Percentiles rank a stretch among this genome's conserved stretches.
Evolutionary conservation across 23 tunicate species (phyloP).

Genomic region (Halocynthia roretzi): DNA sequence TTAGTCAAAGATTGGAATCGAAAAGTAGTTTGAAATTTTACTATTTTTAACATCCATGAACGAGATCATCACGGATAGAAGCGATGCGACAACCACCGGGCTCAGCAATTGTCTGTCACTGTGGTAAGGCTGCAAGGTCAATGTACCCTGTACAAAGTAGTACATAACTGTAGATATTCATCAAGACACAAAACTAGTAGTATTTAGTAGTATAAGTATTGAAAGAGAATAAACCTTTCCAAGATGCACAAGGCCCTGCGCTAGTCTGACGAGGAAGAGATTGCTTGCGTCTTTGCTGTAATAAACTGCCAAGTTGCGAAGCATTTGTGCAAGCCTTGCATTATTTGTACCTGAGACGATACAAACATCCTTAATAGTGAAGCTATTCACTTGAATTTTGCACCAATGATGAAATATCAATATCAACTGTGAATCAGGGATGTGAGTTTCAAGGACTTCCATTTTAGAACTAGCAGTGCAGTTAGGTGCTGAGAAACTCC

Average conservation of each 20-base stretch:
- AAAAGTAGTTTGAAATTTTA: constrained; percentile 1
- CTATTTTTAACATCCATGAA: constrained; percentile 82
- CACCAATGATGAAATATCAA: too few relatives aligned
- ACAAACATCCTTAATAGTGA: not conserved
- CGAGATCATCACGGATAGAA: constrained; percentile 68
- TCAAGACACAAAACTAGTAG: not conserved
- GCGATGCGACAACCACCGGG: constrained; percentile 70
- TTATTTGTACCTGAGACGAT: constrained; percentile 80
- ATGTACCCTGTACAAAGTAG: constrained; percentile 57
- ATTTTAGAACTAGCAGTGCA: too few relatives aligned
- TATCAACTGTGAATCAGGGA: too few relatives aligned
- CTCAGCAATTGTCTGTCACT: constrained; percentile 80
- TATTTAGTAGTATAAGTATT: not conserved
- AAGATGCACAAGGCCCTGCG: constrained; percentile 86
- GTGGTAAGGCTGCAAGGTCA: constrained; percentile 93
- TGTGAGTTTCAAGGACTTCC: too few relatives aligned
- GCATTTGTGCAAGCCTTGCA: constrained; percentile 92
- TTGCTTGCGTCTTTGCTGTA: constrained; percentile 83
- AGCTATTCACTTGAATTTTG: too few relatives aligned
- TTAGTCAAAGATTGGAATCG: not conserved
- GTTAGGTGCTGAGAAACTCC: too few relatives aligned
- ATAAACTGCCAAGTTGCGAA: constrained; percentile 86
- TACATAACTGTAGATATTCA: not conserved
- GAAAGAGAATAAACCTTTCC: constrained; percentile 57
- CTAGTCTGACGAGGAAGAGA: constrained; percentile 76